Base-by-base conservation (phyloP, 2,113 vertebrate genomes). In the Baryphthengus martii region DNA sequence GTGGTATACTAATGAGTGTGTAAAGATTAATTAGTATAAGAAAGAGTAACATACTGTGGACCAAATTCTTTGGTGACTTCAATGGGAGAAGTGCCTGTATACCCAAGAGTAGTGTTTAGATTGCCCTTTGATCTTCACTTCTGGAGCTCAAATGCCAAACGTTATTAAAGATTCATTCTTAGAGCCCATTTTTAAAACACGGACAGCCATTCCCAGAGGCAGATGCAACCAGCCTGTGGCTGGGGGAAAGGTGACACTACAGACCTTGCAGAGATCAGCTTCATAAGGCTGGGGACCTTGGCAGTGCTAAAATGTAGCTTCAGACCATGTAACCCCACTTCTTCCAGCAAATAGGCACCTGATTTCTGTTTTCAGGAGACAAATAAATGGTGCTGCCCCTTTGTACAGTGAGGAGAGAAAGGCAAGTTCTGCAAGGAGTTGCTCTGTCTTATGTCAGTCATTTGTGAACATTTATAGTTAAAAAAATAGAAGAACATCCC, bases 121-220 rank as follows among this genome's bases (percentile, higher is more conserved):
- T 67, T 75, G 88, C 50, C 82, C 90, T 96, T 95, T 90, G 86
- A 89, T 86, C 91, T 96, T 84, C 68, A 93, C 15, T 96, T 96
- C 50, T 82, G 59, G 82, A 96, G 66, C 37, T 68, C 17, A 63
- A 83, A 62, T 63, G 61, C 39, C 72, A 93, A 79, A 94, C 19
- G 93, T 75, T 61, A 80, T 59, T 91, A 80, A 93, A 90, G 40
- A 85, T 92, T 89, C 62, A 92, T 92, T 89, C n/a, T 80, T 75
- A 4, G 31, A 92, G 55, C 29, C 79, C 25, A 11, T 52, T 93
- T 93, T 82, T 45, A 87, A 68, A 74, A 65, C 13, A 40, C 0
- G 8, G 75, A 3, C 14, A 84, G 52, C 11, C 65, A 24, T 84
- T 74, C 72, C 59, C 61, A 81, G 42, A 21, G 68, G 35, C 72